Conservation (phyloP, 2,797 vertebrate species). For the Microhierax caerulescens region DNA sequence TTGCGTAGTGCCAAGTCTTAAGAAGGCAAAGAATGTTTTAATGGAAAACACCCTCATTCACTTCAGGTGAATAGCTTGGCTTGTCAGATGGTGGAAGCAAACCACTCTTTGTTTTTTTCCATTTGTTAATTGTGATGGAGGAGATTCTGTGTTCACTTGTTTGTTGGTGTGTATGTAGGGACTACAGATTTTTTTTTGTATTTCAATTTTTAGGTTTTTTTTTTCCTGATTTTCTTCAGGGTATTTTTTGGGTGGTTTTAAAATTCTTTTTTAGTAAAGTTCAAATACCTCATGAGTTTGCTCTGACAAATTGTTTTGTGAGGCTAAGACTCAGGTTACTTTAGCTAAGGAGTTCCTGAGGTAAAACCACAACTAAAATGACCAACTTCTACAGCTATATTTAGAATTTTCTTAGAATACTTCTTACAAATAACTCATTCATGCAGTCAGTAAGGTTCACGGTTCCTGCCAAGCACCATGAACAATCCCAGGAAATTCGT, state of each 20-base stretch:
- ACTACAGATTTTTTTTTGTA: neutral
- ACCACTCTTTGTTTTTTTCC: neutral
- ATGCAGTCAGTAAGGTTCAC: neutral
- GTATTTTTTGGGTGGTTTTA: neutral
- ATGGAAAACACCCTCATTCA: neutral
- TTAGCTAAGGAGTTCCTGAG: neutral
- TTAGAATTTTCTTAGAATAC: neutral
- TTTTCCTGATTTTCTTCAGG: neutral
- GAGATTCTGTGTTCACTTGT: neutral
- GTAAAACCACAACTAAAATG: neutral
- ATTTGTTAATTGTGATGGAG: neutral
- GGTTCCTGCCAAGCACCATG: neutral
- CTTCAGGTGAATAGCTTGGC: neutral
- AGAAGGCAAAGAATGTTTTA: neutral
- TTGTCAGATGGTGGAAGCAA: neutral
- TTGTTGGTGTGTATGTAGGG: neutral
- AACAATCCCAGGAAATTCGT: neutral
- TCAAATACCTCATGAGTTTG: neutral
- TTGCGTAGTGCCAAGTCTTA: neutral
- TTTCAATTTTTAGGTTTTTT: neutral
- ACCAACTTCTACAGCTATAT: neutral
- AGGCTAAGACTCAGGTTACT: neutral
- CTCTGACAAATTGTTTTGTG: neutral
- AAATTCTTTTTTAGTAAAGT: neutral
- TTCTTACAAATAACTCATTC: neutral